Conservation (phyloP, 2,113 vertebrate species). For the Plestiodon gilberti region DNA sequence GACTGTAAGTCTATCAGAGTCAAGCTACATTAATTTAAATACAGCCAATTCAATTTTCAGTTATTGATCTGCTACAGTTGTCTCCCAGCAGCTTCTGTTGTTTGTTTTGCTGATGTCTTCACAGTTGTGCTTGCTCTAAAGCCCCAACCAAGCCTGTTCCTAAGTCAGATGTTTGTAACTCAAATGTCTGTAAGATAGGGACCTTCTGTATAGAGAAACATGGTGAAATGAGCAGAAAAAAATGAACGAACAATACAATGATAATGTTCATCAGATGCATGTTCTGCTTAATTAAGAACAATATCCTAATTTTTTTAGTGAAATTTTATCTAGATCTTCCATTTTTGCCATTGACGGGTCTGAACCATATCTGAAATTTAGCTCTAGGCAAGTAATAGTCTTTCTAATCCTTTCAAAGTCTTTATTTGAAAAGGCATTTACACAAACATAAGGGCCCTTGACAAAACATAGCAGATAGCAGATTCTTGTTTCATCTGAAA, state of each 20-base stretch:
- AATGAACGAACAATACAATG: background rate
- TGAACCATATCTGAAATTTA: background rate
- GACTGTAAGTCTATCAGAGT: too few species aligned
- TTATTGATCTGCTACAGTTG: too few species aligned
- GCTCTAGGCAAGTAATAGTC: background rate
- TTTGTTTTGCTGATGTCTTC: too few species aligned
- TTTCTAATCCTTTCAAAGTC: background rate
- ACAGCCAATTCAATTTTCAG: too few species aligned
- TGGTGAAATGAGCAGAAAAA: background rate
- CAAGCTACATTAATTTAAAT: too few species aligned
- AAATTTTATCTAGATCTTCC: background rate
- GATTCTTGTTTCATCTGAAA: background rate
- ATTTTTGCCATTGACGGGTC: background rate
- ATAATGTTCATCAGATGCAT: background rate
- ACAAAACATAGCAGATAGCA: background rate
- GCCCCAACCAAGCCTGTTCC: too few species aligned
- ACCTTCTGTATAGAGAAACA: background rate
- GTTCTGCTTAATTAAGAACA: background rate
- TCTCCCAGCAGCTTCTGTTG: too few species aligned
- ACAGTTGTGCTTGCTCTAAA: too few species aligned
- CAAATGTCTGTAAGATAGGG: too few species aligned
- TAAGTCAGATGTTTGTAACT: too few species aligned
- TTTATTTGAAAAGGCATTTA: background rate
- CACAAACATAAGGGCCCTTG: background rate
- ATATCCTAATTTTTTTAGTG: background rate